These are phyloP conservation scores for Ditylenchus weischeri DNA, from an alignment of 2,888 invertebrate species.

Conservation along the genomic window DNA sequence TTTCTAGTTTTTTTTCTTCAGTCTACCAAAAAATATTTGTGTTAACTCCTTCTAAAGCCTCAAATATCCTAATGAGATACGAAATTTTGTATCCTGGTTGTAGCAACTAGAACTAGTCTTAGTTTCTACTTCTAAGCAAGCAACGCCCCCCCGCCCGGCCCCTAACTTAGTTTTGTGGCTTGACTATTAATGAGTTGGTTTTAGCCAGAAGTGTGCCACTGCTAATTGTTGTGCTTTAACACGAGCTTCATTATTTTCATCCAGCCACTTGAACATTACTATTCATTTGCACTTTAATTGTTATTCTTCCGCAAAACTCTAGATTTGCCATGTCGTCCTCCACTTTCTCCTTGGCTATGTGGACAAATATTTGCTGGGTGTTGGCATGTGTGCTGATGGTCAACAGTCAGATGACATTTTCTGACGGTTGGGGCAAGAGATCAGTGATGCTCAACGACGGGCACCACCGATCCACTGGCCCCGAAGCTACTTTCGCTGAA, in stretches of 20 bases:
- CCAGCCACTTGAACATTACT: no score
- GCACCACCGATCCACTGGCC: constrained; percentile 6
- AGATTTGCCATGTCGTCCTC: background rate
- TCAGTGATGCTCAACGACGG: constrained; percentile 13
- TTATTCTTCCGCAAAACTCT: no score
- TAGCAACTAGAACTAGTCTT: no score
- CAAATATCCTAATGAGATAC: no score
- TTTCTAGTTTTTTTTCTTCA: no score
- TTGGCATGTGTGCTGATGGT: background rate
- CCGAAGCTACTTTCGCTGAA: background rate
- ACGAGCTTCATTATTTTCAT: background rate
- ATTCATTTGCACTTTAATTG: no score
- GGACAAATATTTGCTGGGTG: constrained; percentile 1
- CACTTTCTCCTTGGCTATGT: background rate
- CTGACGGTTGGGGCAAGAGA: constrained; percentile 38
- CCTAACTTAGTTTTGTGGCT: background rate
- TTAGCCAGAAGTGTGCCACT: background rate
- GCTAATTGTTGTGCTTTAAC: constrained; percentile 6
- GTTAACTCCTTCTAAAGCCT: no score
- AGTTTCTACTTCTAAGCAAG: no score
- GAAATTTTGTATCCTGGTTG: no score
- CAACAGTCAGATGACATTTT: constrained; percentile 35
- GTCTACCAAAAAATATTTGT: no score
- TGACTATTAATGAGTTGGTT: no score
- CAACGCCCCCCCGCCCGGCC: background rate